These are phyloP conservation scores for Lytechinus pictus DNA, from an alignment of 35 echinoderm and acorn worm genomes.

Conservation along the genomic window DNA sequence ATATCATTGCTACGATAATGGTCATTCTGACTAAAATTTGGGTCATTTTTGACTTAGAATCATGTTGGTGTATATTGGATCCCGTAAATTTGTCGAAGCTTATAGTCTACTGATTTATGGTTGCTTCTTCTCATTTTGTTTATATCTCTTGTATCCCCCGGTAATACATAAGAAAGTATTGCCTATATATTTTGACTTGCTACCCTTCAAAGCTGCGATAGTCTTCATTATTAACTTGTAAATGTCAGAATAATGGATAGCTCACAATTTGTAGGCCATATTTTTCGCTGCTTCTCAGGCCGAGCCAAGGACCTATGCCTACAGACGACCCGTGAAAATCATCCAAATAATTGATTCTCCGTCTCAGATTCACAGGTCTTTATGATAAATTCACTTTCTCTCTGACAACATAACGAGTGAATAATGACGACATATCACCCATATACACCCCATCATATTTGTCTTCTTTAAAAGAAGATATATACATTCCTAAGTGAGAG, in stretches of 20 bases:
- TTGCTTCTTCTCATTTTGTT: no score
- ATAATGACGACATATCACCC: not conserved
- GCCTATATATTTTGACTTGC: not conserved
- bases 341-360: not conserved
- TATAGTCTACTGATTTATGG: no score
- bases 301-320: not conserved
- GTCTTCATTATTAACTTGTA: not conserved
- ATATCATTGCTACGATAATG: no score
- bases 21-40: no score
- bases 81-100: no score
- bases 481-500: not conserved
- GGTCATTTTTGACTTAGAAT: no score
- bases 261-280: not conserved
- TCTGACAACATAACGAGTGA: not conserved
- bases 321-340: conserved; percentile 16
- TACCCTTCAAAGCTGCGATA: not conserved
- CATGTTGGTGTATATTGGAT: no score
- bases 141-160: not conserved
- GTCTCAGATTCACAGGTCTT: not conserved
- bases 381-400: not conserved
- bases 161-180: not conserved
- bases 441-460: not conserved
- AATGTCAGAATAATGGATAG: not conserved
- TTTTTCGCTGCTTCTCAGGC: no score
- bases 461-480: not conserved